phyloP scores from a whole-genome alignment of 2,113 vertebrate species.

The Natator depressus region DNA sequence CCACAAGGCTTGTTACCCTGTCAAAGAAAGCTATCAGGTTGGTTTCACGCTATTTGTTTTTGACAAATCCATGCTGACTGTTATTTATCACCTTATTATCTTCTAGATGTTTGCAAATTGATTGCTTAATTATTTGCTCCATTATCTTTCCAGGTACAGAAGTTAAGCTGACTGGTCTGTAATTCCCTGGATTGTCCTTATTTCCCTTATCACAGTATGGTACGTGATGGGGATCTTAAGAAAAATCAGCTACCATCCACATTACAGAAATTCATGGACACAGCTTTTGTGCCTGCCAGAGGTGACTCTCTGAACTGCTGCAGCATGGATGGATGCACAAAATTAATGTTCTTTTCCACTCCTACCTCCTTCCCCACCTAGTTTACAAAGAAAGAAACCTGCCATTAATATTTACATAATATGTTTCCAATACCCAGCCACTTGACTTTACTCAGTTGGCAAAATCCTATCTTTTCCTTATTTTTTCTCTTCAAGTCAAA shows the following conservation, averaged over 20 bases:
- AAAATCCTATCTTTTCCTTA: background rate
- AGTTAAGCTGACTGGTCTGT: no score
- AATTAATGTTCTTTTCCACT: background rate
- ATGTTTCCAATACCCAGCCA: slow-evolving; percentile 20
- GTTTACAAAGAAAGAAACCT: background rate
- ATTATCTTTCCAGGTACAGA: no score
- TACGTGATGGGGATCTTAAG: background rate
- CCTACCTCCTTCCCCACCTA: background rate
- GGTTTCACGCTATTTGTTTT: no score
- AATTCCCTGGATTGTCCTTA: no score
- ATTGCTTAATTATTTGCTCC: no score
- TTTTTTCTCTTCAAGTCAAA: slow-evolving; percentile 15
- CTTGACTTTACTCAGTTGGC: background rate
- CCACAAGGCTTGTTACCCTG: no score
- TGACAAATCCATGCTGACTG: no score
- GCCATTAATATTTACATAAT: slow-evolving; percentile 5
- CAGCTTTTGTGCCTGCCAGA: background rate
- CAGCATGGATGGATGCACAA: background rate
- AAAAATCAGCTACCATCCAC: background rate
- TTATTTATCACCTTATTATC: no score
- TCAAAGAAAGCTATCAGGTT: no score
- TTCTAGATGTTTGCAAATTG: no score
- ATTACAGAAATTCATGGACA: background rate
- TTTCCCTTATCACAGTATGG: background rate
- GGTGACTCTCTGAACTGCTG: slow-evolving; percentile 4